Evolutionary conservation across 92 coral and sea anemone genomes (phyloP), one percentile per base, ranked within the genome.

Genomic region (Palythoa caribaeorum): DNA sequence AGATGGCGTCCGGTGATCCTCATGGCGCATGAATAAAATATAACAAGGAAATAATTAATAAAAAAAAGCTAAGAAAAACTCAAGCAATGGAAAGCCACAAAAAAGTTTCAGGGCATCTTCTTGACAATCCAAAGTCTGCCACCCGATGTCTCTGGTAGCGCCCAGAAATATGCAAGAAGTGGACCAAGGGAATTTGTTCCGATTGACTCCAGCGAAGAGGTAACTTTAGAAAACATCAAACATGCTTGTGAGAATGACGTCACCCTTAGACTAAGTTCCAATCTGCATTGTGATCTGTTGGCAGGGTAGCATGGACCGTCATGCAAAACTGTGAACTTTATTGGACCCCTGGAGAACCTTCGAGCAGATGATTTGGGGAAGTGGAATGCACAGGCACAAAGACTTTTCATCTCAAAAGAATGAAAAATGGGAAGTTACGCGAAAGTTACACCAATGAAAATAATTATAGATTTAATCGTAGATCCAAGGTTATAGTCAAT

Each of bases 161-260:
- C 77, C 77, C 77, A 36, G 77, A 72, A 72, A 40, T 72, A 72
- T 72, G 77, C 77, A 37, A 72, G 77, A 38, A 72, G 36, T 37
- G 50, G 77, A 72, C 51, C 77, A 15, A 72, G 77, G 37, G 77
- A 72, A 37, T 72, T 72, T 72, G 77, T 35, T 38, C 77, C 77
- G 1, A 37, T 38, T 40, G 50, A 72, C 52, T 37, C 52, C 50
- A 40, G 52, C 77, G 52, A 72, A 72, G 48, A 72, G 52, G 50
- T 72, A 40, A 72, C 77, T 72, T 37, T 72, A 37, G 77, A 72
- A 72, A 37, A 72, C 71, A 3, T 20, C 9, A 65, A 72, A 37
- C n/a, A 6, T 15, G 51, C 50, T 37, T 40, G 52, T 72, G 77
- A 66, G 38, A 66, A 66, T 4, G 16, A 66, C 10, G 16, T 66